Evolutionary conservation across 2,888 invertebrate species (phyloP).

Genomic region (Xestoiulus laeticollis): DNA sequence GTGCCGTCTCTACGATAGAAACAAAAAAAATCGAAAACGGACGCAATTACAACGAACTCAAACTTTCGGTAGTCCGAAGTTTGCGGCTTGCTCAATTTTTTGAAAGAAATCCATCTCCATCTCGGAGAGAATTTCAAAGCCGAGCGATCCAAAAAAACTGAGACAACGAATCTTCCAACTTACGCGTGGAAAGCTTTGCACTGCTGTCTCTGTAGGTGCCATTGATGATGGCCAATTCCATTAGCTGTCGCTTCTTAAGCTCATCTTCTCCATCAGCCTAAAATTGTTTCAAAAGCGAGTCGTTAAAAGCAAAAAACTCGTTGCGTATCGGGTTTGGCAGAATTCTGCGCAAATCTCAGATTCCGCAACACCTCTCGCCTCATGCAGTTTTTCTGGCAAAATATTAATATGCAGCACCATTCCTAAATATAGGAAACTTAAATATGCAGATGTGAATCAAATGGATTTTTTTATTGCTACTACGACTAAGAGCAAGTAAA

Average conservation of each 20-base stretch:
- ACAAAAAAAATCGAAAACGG: neutral
- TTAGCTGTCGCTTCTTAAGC: constrained; percentile 98
- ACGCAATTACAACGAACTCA: neutral
- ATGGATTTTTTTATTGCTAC: too few relatives aligned
- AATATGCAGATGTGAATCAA: too few relatives aligned
- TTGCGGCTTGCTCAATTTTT: neutral
- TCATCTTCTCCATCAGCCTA: constrained; percentile 99
- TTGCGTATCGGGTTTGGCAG: too few relatives aligned
- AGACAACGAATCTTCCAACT: constrained; percentile 35
- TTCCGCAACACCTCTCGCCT: too few relatives aligned
- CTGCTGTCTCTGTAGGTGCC: constrained; percentile 99
- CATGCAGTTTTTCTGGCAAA: too few relatives aligned
- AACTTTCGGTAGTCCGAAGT: neutral
- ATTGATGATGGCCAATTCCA: constrained; percentile 99
- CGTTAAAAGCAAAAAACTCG: neutral
- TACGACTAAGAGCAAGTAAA: too few relatives aligned
- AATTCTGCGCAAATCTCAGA: too few relatives aligned
- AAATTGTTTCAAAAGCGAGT: neutral
- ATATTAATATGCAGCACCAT: too few relatives aligned
- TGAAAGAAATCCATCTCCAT: neutral
- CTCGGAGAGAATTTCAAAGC: neutral
- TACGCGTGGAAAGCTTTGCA: constrained; percentile 69
- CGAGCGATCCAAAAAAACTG: constrained; percentile 8
- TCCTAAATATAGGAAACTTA: too few relatives aligned
- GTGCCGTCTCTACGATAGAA: constrained; percentile 58